Conservation (phyloP, 92 coral and sea anemone species). For the Siderastrea radians region DNA sequence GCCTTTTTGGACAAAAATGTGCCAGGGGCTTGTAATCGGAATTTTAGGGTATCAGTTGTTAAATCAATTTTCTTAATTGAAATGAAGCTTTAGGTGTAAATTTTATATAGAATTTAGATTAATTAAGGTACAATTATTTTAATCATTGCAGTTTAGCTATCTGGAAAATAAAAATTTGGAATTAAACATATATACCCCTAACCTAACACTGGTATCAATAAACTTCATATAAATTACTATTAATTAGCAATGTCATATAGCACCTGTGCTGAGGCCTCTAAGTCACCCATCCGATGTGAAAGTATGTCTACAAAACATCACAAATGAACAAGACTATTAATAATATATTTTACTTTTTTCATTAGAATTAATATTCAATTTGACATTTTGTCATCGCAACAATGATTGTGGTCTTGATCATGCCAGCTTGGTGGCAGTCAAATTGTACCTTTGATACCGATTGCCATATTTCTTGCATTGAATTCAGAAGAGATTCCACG, state of each 20-base stretch:
- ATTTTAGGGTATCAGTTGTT: no score
- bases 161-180: no score
- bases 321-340: no score
- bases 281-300: slow-evolving; percentile 91
- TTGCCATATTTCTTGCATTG: slow-evolving; percentile 77
- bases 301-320: slow-evolving; percentile 78
- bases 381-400: background rate
- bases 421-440: no score
- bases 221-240: background rate
- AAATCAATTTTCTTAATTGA: no score
- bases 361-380: background rate
- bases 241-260: background rate
- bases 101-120: no score
- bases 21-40: no score
- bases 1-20: no score
- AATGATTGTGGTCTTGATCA: background rate
- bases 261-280: slow-evolving; percentile 98
- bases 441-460: slow-evolving; percentile 80
- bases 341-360: background rate
- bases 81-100: no score
- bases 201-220: background rate
- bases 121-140: no score
- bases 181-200: no score
- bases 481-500: slow-evolving; percentile 83
- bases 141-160: no score